Evolutionary conservation across 2,888 invertebrate species (phyloP).

Genomic region (Pollenia labialis): DNA sequence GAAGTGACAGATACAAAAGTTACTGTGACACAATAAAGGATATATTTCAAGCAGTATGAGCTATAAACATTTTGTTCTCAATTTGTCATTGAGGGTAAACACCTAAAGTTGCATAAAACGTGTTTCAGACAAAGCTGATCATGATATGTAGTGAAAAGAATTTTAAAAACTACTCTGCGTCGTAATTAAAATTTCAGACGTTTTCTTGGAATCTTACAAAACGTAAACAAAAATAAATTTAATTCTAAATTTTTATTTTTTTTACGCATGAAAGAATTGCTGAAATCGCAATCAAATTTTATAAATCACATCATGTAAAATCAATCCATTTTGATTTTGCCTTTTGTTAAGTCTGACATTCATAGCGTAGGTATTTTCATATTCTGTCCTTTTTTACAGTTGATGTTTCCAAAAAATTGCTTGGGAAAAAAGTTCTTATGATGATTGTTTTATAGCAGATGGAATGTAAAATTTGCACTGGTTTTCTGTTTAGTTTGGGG

Average conservation of each 20-base stretch:
- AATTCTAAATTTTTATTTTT: background rate
- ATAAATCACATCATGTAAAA: slow-evolving; percentile 56
- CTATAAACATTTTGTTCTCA: background rate
- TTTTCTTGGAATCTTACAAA: background rate
- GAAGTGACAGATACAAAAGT: slow-evolving; percentile 23
- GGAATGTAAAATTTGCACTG: background rate
- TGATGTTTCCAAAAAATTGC: too few relatives aligned
- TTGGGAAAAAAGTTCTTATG: background rate
- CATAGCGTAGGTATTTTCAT: background rate
- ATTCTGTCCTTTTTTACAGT: too few relatives aligned
- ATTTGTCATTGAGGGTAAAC: slow-evolving; percentile 17
- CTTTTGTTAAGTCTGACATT: slow-evolving; percentile 19
- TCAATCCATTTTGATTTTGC: slow-evolving; percentile 34
- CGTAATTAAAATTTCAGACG: too few relatives aligned
- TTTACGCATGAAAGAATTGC: slow-evolving; percentile 27
- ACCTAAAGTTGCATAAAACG: slow-evolving; percentile 22
- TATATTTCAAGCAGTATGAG: background rate
- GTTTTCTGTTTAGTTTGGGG: too few relatives aligned
- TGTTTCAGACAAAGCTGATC: background rate
- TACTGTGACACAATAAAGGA: slow-evolving; percentile 29
- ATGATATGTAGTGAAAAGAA: background rate
- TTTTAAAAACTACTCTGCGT: background rate
- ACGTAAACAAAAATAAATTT: background rate
- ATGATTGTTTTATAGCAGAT: background rate
- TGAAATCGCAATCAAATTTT: slow-evolving; percentile 52